Percentiles rank a stretch among this genome's conserved stretches.
Conservation (phyloP, 2,113 vertebrate genomes). For the Trogon melanurus region DNA sequence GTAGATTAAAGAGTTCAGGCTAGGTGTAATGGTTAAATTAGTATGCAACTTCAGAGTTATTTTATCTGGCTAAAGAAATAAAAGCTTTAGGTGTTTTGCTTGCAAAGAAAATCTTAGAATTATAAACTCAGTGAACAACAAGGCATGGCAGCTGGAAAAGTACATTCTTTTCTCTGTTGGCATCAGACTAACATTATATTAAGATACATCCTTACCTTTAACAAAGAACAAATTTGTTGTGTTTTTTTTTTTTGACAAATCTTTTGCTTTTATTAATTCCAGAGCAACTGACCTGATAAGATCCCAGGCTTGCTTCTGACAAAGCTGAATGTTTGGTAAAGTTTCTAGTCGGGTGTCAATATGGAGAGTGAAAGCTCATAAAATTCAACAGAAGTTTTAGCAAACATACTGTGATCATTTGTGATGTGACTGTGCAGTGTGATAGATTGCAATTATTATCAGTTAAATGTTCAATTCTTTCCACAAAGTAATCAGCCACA, state of each 20-base stretch:
- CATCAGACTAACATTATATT: background rate
- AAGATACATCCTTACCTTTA: background rate
- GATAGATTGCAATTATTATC: conserved; percentile 73
- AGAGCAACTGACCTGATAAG: background rate
- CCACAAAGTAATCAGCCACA: conserved; percentile 66
- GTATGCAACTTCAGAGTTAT: background rate
- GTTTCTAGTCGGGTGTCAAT: background rate
- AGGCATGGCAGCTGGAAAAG: background rate
- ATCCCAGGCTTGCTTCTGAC: conserved; percentile 5
- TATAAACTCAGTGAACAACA: background rate
- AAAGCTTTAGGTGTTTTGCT: background rate
- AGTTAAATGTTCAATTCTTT: conserved; percentile 72
- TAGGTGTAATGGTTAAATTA: background rate
- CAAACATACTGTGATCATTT: conserved; percentile 54
- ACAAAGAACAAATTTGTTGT: background rate
- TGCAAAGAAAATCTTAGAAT: background rate
- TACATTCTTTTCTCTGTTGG: background rate
- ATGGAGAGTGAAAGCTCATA: conserved; percentile 31
- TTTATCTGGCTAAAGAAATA: background rate
- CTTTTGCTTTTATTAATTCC: background rate
- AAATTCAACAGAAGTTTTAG: conserved; percentile 54
- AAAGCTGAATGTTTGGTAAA: background rate
- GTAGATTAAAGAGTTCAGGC: background rate
- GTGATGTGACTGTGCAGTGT: conserved; percentile 37
- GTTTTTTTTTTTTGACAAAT: background rate